phyloP scores from a whole-genome alignment of 2,113 vertebrate species.

The Entosphenus tridentatus region DNA sequence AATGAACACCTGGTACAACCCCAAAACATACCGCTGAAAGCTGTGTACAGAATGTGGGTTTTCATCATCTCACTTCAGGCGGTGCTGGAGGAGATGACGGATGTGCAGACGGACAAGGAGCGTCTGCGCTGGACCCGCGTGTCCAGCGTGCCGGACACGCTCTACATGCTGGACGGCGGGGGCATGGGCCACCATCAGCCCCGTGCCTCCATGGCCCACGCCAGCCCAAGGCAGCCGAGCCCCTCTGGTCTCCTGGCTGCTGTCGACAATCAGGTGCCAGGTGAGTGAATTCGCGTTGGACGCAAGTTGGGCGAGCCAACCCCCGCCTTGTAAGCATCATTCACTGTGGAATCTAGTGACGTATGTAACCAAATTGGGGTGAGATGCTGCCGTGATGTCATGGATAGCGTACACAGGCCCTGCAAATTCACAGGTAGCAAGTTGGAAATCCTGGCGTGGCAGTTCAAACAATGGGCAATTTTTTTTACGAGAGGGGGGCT shows the following conservation, averaged over 20 bases:
- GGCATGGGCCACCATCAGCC: conserved; percentile 42
- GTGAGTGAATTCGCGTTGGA: conserved; percentile 20
- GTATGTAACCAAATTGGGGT: too few relatives aligned
- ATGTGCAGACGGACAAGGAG: conserved; percentile 81
- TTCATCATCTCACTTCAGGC: conserved; percentile 28
- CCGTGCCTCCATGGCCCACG: conserved; percentile 7
- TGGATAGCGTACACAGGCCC: too few relatives aligned
- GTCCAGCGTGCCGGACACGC: conserved; percentile 91
- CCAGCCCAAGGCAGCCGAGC: conserved; percentile 24
- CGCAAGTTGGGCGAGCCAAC: too few relatives aligned
- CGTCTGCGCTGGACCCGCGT: conserved; percentile 78
- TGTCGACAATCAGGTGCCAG: conserved; percentile 93
- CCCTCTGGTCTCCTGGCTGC: conserved; percentile 43
- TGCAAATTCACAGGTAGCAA: too few relatives aligned
- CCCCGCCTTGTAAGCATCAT: too few relatives aligned
- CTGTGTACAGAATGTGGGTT: neutral
- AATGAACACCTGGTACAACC: neutral
- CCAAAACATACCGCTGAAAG: neutral
- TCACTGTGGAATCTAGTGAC: too few relatives aligned
- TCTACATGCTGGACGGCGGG: conserved; percentile 87
- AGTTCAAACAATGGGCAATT: too few relatives aligned
- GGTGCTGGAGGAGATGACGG: conserved; percentile 93
- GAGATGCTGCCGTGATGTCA: too few relatives aligned
- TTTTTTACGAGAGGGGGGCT: too few relatives aligned
- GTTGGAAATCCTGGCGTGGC: too few relatives aligned